Percentiles rank a stretch among this genome's conserved stretches.
phyloP scores from a whole-genome alignment of 2,113 vertebrate genomes.

The Isichthys henryi region DNA sequence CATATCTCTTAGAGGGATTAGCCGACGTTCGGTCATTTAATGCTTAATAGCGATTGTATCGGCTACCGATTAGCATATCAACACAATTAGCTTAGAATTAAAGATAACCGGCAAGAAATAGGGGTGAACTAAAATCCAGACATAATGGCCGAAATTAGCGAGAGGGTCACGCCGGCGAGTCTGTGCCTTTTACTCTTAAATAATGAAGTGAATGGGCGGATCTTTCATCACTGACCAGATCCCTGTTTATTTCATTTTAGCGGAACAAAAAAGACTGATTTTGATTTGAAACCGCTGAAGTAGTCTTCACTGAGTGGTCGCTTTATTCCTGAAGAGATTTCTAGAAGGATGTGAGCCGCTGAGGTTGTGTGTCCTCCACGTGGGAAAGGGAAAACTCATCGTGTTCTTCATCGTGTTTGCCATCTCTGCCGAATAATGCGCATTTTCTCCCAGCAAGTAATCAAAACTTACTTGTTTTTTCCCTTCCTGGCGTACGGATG shows the following conservation, averaged over 20 bases:
- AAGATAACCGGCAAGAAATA: neutral
- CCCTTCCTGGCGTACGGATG: neutral
- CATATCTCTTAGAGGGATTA: neutral
- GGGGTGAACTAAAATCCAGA: neutral
- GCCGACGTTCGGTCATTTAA: neutral
- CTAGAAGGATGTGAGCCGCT: neutral
- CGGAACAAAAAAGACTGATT: neutral
- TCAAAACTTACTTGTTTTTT: neutral
- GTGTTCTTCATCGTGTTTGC: neutral
- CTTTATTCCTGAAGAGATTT: slow-evolving; percentile 6
- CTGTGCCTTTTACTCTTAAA: neutral
- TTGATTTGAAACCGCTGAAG: neutral
- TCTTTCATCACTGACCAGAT: neutral
- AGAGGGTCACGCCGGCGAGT: neutral
- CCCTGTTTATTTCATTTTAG: neutral
- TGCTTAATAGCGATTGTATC: slow-evolving; percentile 10
- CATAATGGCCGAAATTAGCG: neutral
- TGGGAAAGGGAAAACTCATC: neutral
- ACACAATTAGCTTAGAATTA: neutral
- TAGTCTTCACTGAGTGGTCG: neutral
- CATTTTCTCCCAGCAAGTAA: neutral
- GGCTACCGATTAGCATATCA: neutral
- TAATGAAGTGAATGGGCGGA: neutral
- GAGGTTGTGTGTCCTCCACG: neutral
- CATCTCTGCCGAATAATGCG: neutral